Evolutionary conservation across 2,888 invertebrate species (phyloP).

Genomic region (Neria commutata): DNA sequence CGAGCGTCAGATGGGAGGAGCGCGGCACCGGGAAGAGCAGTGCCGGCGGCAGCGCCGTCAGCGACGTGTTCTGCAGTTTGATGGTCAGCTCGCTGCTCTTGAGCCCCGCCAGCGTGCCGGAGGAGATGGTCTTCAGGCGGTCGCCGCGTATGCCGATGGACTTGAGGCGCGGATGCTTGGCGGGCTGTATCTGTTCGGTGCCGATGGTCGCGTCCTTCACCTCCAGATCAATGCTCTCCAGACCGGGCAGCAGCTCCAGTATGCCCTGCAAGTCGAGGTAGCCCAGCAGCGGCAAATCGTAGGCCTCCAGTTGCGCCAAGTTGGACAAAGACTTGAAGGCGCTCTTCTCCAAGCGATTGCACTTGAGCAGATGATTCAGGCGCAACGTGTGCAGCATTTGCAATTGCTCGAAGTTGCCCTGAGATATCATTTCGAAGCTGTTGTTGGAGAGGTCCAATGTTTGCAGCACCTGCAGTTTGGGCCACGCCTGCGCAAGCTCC

Average conservation of each 20-base stretch:
- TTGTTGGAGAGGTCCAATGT: slow-evolving; percentile 82
- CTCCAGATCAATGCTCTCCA: slow-evolving; percentile 82
- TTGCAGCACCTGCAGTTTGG: slow-evolving; percentile 73
- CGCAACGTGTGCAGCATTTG: slow-evolving; percentile 70
- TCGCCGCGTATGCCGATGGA: slow-evolving; percentile 77
- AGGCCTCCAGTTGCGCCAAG: slow-evolving; percentile 73
- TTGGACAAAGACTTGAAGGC: slow-evolving; percentile 77
- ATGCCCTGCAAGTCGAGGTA: slow-evolving; percentile 87
- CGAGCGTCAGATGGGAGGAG: slow-evolving; percentile 79
- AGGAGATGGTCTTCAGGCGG: slow-evolving; percentile 77
- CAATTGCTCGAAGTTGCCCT: slow-evolving; percentile 77
- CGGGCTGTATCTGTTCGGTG: slow-evolving; percentile 79
- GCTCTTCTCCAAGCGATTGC: slow-evolving; percentile 80
- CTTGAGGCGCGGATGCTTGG: slow-evolving; percentile 78
- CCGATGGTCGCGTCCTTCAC: slow-evolving; percentile 83
- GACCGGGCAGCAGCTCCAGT: slow-evolving; percentile 73
- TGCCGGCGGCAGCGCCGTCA: slow-evolving; percentile 78
- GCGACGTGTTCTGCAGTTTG: slow-evolving; percentile 80
- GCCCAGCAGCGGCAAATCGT: slow-evolving; percentile 79
- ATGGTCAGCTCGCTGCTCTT: slow-evolving; percentile 75
- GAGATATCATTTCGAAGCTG: slow-evolving; percentile 77
- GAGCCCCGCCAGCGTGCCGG: slow-evolving; percentile 82
- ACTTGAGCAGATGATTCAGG: slow-evolving; percentile 71
- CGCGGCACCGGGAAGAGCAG: slow-evolving; percentile 86
- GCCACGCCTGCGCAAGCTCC: slow-evolving; percentile 72